These are phyloP conservation scores for Hestina assimilis DNA, from an alignment of 1,140 invertebrate genomes.

Conservation along the genomic window DNA sequence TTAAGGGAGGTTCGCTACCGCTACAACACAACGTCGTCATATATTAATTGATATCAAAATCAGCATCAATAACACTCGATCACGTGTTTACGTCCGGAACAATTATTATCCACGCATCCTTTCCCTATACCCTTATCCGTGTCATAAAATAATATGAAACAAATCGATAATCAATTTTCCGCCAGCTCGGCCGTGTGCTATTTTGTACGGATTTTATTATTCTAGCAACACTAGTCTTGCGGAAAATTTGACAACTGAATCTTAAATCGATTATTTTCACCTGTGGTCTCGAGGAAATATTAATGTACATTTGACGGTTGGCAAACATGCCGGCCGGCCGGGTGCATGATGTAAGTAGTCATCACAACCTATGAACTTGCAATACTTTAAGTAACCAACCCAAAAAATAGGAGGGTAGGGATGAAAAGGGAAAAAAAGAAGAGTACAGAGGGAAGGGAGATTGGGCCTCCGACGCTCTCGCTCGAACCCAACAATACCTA, in stretches of 20 bases:
- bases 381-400: too few species aligned
- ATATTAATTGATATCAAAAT: conserved; percentile 10
- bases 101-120: conserved; percentile 51
- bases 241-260: conserved; percentile 4
- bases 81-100: conserved; percentile 31
- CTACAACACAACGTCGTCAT: background rate
- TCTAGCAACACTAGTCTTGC: conserved; percentile 40
- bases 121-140: conserved; percentile 42
- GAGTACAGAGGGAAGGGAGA: too few species aligned
- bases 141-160: conserved; percentile 57
- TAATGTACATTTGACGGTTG: too few species aligned
- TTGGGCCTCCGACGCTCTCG: too few species aligned
- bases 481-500: too few species aligned
- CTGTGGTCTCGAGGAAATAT: too few species aligned
- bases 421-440: too few species aligned
- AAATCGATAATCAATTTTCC: conserved; percentile 77
- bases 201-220: conserved; percentile 62
- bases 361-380: too few species aligned
- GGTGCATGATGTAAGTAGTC: too few species aligned
- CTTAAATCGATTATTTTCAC: too few species aligned
- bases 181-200: conserved; percentile 58
- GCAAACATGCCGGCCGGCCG: too few species aligned
- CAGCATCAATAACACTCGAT: conserved; percentile 10
- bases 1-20: background rate
- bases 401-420: too few species aligned